Evolutionary conservation across 64 coral and sea anemone genomes (phyloP).

Genomic region (Montipora cactus): DNA sequence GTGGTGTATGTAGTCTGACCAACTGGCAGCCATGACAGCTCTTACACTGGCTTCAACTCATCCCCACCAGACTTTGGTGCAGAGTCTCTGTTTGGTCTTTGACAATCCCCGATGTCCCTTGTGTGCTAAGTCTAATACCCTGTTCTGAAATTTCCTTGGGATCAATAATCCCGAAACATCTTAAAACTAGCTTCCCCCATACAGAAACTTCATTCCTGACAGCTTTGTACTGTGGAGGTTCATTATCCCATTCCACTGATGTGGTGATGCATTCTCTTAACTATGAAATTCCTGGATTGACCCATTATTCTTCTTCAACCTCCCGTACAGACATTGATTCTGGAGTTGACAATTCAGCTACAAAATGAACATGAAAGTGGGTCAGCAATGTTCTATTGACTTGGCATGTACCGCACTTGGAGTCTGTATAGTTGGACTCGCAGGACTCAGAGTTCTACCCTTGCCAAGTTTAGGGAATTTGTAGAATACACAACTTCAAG

Average conservation of each 20-base stretch:
- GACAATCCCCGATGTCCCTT: slow-evolving; percentile 55
- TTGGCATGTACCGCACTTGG: slow-evolving; percentile 20
- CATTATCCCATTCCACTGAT: slow-evolving; percentile 27
- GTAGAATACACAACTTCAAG: slow-evolving; percentile 62
- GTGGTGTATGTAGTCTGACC: slow-evolving; percentile 46
- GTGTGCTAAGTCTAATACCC: slow-evolving; percentile 20
- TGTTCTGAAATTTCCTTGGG: slow-evolving; percentile 3
- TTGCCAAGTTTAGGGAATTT: not conserved
- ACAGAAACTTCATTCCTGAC: slow-evolving; percentile 37
- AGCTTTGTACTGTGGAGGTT: slow-evolving; percentile 24
- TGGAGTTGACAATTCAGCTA: slow-evolving; percentile 25
- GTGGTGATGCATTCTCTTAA: slow-evolving; percentile 19
- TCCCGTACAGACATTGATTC: not conserved
- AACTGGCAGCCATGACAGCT: slow-evolving; percentile 66
- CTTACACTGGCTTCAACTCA: slow-evolving; percentile 51
- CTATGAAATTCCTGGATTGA: slow-evolving; percentile 10
- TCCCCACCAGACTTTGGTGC: slow-evolving; percentile 47
- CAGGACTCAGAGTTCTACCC: slow-evolving; percentile 55
- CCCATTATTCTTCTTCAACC: slow-evolving; percentile 18
- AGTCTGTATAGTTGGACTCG: slow-evolving; percentile 19
- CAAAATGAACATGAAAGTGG: slow-evolving; percentile 15
- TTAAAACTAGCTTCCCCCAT: slow-evolving; percentile 31
- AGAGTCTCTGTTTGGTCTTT: slow-evolving; percentile 66
- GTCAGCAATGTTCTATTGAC: slow-evolving; percentile 29
- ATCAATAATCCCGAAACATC: slow-evolving; percentile 26